Conservation (phyloP, 2,888 invertebrate species). For the Dryococelus australis region DNA sequence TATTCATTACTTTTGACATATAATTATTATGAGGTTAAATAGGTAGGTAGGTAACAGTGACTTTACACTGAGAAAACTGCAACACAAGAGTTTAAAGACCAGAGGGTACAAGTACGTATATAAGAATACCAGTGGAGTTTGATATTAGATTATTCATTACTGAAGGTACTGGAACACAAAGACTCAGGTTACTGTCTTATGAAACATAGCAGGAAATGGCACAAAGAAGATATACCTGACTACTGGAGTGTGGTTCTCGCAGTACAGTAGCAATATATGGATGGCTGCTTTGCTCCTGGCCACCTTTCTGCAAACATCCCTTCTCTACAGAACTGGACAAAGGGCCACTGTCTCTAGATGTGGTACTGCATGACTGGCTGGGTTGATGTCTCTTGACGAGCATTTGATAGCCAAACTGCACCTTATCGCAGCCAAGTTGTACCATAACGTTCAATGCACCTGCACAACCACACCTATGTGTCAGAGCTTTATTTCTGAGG, state of each 20-base stretch:
- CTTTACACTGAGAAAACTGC: no score
- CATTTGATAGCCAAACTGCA: not conserved
- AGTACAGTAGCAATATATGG: not conserved
- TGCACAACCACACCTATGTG: not conserved
- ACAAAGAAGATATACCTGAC: not conserved
- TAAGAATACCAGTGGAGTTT: no score
- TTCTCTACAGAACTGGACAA: not conserved
- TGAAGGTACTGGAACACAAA: no score
- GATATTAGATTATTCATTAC: no score
- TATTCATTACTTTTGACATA: no score
- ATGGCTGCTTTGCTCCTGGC: not conserved
- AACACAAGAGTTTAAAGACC: no score
- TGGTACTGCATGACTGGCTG: not conserved
- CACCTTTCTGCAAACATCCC: not conserved
- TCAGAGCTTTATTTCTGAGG: not conserved
- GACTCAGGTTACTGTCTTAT: no score
- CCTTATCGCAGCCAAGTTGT: constrained; percentile 3
- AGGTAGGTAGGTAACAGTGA: no score
- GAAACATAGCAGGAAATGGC: no score
- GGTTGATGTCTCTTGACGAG: not conserved
- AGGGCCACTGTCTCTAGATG: not conserved
- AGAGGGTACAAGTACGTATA: no score
- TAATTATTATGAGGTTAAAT: no score
- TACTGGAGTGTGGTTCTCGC: not conserved
- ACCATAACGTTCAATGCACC: not conserved